phyloP scores from a whole-genome alignment of 2,797 vertebrate genomes.

The Rhynchotus rufescens region DNA sequence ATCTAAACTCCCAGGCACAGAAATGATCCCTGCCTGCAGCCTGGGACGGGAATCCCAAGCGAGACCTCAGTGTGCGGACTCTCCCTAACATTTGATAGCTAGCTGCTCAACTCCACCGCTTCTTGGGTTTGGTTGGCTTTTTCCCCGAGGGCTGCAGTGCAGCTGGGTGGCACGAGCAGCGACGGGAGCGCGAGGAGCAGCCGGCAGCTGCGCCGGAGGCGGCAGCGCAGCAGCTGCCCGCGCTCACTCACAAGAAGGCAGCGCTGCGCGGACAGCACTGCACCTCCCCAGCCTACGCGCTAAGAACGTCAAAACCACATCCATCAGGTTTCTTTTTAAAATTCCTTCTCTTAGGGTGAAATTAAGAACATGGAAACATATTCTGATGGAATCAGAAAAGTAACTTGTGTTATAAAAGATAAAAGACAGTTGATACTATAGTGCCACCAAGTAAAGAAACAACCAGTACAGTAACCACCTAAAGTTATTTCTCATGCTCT shows the following conservation, averaged over 20 bases:
- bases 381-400: not conserved
- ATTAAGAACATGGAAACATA: not conserved
- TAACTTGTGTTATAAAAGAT: not conserved
- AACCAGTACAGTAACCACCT: not conserved
- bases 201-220: not conserved
- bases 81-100: accelerated
- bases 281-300: not conserved
- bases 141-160: no score
- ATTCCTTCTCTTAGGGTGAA: not conserved
- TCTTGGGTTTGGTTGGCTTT: not conserved
- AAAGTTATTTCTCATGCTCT: not conserved
- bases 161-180: not conserved
- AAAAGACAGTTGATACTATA: no score
- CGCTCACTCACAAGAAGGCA: not conserved
- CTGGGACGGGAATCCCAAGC: not conserved
- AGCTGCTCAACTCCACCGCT: not conserved
- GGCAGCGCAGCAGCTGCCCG: not conserved
- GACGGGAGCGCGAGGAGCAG: not conserved
- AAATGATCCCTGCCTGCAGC: not conserved
- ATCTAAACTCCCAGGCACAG: not conserved
- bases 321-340: no score
- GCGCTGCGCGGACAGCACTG: not conserved
- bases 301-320: not conserved
- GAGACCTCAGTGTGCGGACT: accelerated
- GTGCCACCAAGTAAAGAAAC: not conserved